Evolutionary conservation across 92 coral and sea anemone species (phyloP).

Genomic region (Epizoanthus fatuus): DNA sequence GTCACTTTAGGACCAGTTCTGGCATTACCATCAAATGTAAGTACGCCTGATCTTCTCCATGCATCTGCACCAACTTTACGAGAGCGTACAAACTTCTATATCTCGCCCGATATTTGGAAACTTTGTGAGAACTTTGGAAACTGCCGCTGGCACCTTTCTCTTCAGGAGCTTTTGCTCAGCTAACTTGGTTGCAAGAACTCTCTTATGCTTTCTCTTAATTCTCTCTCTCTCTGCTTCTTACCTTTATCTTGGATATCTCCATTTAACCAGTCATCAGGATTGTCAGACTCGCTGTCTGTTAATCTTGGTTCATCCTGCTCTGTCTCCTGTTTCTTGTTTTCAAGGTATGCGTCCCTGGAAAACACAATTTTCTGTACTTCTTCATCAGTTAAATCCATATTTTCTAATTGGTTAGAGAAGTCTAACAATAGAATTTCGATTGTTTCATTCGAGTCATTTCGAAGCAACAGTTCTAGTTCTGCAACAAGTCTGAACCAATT

Average conservation of each 20-base stretch:
- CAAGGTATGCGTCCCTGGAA: constrained; percentile 57
- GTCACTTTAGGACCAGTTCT: constrained; percentile 51
- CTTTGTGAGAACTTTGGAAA: constrained; percentile 47
- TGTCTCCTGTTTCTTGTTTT: constrained; percentile 45
- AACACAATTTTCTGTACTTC: constrained; percentile 28
- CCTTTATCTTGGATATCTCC: constrained; percentile 39
- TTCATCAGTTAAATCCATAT: constrained; percentile 42
- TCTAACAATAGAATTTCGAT: constrained; percentile 32
- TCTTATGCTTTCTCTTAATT: constrained; percentile 47
- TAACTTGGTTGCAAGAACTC: constrained; percentile 22
- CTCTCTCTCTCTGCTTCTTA: constrained; percentile 39
- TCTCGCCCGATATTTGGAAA: constrained; percentile 68
- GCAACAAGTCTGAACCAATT: constrained; percentile 53
- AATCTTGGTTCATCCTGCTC: constrained; percentile 7
- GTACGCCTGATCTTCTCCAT: constrained; percentile 57
- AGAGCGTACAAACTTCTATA: constrained; percentile 57
- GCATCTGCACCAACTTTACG: constrained; percentile 68
- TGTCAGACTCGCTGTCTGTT: constrained; percentile 35
- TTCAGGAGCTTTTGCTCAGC: constrained; percentile 51
- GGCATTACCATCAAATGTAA: constrained; percentile 60
- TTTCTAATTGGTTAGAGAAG: constrained; percentile 32
- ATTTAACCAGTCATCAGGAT: constrained; percentile 43
- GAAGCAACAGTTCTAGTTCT: constrained; percentile 29
- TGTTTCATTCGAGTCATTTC: constrained; percentile 14
- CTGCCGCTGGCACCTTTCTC: constrained; percentile 45